A percentile compares a stretch with the other conserved stretches of the same genome.
Evolutionary conservation across 2,888 invertebrate genomes (phyloP).

Genomic region (Troilus luridus): DNA sequence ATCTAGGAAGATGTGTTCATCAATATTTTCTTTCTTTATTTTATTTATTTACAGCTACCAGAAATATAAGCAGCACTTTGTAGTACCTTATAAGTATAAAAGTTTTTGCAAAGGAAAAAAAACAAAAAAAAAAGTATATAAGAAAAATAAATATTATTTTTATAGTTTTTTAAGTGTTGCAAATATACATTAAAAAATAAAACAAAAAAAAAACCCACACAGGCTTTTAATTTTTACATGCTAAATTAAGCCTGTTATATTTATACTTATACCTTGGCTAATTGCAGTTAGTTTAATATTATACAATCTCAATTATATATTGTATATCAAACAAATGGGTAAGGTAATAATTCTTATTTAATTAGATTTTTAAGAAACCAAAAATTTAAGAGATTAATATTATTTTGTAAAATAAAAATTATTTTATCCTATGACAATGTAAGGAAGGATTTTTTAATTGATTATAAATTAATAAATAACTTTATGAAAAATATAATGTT

Average conservation of each 20-base stretch:
- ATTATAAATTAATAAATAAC: constrained; percentile 59
- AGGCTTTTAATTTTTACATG: constrained; percentile 50
- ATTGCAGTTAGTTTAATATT: constrained; percentile 52
- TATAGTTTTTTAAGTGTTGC: constrained; percentile 57
- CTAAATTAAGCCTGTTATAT: constrained; percentile 45
- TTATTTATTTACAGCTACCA: not conserved
- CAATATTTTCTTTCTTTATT: not conserved
- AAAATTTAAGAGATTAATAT: constrained; percentile 63
- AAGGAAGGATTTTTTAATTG: constrained; percentile 58
- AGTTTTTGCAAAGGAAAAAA: not conserved
- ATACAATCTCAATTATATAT: constrained; percentile 61
- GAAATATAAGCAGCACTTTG: constrained; percentile 12
- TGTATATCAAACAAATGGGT: constrained; percentile 60
- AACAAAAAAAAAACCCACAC: not conserved
- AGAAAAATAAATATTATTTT: constrained; percentile 55
- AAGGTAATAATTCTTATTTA: constrained; percentile 63
- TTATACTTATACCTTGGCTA: constrained; percentile 56
- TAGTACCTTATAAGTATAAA: constrained; percentile 33
- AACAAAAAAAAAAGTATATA: constrained; percentile 24
- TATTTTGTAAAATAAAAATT: constrained; percentile 64
- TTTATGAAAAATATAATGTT: constrained; percentile 31
- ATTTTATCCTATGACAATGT: constrained; percentile 59
- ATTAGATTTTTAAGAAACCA: constrained; percentile 63
- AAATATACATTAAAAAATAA: constrained; percentile 35
- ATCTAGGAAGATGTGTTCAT: not conserved